Conservation (phyloP, 1,140 invertebrate species). For the Propsilocerus akamusi region DNA sequence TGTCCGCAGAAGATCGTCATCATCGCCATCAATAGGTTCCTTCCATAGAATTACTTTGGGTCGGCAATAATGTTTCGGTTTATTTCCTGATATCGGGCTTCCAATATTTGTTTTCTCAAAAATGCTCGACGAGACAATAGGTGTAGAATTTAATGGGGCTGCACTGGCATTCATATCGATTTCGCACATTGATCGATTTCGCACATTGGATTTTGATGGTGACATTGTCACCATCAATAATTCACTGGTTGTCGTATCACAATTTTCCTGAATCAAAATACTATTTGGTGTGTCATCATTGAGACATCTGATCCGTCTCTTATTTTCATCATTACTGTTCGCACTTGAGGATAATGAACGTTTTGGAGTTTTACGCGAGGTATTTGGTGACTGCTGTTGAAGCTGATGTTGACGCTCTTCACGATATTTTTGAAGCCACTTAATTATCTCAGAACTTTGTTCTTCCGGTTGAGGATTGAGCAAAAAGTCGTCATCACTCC, state of each 20-base stretch:
- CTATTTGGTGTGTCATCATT: constrained; percentile 4
- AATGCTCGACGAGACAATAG: no score
- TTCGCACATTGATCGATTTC: constrained; percentile 12
- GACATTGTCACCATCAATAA: constrained; percentile 6
- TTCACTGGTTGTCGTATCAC: not conserved
- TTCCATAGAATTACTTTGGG: constrained; percentile 15
- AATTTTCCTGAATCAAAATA: not conserved
- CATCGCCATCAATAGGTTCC: constrained; percentile 19
- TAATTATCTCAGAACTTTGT: constrained; percentile 25
- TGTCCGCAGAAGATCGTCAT: constrained; percentile 16
- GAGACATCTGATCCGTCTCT: not conserved
- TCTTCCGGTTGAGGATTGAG: constrained; percentile 27
- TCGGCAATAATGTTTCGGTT: constrained; percentile 16
- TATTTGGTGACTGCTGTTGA: not conserved
- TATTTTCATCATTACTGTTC: not conserved
- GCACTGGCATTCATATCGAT: constrained; percentile 10
- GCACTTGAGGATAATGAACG: not conserved
- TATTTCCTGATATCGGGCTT: constrained; percentile 18
- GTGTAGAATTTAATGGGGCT: no score
- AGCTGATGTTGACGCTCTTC: constrained; percentile 14
- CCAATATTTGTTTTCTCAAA: not conserved
- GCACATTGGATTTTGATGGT: constrained; percentile 12
- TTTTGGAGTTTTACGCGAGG: constrained; percentile 3
- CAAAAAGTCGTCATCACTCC: constrained; percentile 32
- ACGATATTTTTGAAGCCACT: constrained; percentile 23